Evolutionary conservation across 2,888 invertebrate species (phyloP).

Genomic region (Leucophenga montana): DNA sequence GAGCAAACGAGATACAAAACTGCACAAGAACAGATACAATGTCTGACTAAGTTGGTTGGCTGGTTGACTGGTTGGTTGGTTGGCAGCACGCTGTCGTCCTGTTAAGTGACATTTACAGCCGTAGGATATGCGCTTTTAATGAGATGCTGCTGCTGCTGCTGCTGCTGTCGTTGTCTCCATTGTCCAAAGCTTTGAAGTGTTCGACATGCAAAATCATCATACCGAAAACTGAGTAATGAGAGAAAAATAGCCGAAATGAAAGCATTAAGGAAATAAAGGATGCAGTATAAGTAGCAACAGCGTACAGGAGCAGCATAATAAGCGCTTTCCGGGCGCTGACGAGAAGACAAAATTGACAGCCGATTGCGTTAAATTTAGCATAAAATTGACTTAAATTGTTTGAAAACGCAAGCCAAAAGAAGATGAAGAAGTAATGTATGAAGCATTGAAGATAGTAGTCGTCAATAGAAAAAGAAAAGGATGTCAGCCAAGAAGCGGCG

Average conservation of each 20-base stretch:
- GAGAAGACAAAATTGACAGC: slow-evolving; percentile 21
- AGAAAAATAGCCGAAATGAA: neutral
- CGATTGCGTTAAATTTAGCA: slow-evolving; percentile 33
- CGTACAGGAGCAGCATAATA: slow-evolving; percentile 12
- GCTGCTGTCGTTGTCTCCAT: neutral
- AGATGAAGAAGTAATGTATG: neutral
- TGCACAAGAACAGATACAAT: neutral
- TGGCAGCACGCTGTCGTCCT: neutral
- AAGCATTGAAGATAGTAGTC: too few species aligned
- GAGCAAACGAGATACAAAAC: neutral
- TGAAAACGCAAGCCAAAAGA: neutral
- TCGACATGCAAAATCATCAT: neutral
- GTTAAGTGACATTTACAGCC: slow-evolving; percentile 7
- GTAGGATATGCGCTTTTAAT: slow-evolving; percentile 16
- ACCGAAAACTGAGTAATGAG: neutral
- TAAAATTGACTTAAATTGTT: slow-evolving; percentile 32
- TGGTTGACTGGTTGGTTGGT: neutral
- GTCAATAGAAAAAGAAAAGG: neutral
- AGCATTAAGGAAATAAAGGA: neutral
- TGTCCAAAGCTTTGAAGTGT: neutral
- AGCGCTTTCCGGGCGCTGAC: slow-evolving; percentile 4
- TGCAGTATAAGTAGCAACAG: neutral
- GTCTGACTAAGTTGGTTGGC: neutral
- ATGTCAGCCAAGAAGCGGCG: neutral
- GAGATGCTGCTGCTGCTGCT: neutral